Conservation (phyloP, 2,797 vertebrate genomes). For the Garrulus glandarius region DNA sequence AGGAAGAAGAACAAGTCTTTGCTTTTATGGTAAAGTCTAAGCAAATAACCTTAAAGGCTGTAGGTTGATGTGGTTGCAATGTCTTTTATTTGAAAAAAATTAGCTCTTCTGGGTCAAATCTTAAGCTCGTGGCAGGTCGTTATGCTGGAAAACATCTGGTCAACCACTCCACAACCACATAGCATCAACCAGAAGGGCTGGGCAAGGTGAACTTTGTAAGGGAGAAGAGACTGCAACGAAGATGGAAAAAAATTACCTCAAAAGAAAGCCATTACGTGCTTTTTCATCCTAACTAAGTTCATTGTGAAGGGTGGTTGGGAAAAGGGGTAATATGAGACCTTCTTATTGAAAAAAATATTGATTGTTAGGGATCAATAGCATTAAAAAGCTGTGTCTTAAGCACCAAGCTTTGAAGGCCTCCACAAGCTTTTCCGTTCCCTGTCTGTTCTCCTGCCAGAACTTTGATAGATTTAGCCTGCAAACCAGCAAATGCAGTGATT, state of each 20-base stretch:
- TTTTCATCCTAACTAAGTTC: constrained; percentile 53
- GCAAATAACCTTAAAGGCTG: background rate
- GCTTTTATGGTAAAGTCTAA: background rate
- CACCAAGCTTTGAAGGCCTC: constrained; percentile 58
- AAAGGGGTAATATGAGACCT: constrained; percentile 57
- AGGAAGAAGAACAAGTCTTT: background rate
- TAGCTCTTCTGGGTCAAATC: background rate
- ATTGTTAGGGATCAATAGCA: constrained; percentile 61
- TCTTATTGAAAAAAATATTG: constrained; percentile 68
- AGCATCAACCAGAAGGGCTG: background rate
- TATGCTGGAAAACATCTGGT: background rate
- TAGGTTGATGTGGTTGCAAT: background rate
- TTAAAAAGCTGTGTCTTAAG: constrained; percentile 67
- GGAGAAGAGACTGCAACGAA: background rate
- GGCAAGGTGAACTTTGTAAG: background rate
- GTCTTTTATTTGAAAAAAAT: background rate
- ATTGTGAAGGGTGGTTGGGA: constrained; percentile 63
- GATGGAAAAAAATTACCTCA: background rate
- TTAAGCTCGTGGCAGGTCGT: background rate
- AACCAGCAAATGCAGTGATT: constrained; percentile 35
- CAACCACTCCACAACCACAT: background rate
- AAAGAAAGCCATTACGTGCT: constrained; percentile 23
- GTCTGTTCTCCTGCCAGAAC: constrained; percentile 38
- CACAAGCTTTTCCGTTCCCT: background rate
- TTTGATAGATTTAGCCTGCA: constrained; percentile 37